Conservation (phyloP, 2,113 vertebrate species). For the Scatophagus argus region DNA sequence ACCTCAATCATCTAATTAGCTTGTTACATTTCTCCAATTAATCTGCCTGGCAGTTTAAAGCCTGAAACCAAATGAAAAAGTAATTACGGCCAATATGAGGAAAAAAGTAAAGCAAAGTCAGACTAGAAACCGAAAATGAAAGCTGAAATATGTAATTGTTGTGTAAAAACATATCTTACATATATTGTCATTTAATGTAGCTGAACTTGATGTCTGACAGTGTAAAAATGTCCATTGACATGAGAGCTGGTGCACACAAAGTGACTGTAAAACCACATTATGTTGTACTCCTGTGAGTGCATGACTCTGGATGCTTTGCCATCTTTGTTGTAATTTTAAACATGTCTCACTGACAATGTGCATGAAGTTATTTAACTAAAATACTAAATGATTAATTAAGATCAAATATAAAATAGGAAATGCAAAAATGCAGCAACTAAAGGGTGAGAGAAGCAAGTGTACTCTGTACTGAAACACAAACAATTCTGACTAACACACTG, state of each 20-base stretch:
- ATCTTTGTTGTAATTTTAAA: not conserved
- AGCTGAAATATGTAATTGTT: no score
- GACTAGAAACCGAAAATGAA: no score
- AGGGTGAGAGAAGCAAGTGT: not conserved
- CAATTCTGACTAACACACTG: constrained; percentile 30
- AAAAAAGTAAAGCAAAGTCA: not conserved
- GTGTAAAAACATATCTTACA: no score
- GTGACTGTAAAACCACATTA: no score
- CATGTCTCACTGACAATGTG: not conserved
- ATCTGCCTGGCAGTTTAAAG: not conserved
- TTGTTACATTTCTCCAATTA: not conserved
- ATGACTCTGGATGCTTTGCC: not conserved
- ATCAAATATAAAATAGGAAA: not conserved
- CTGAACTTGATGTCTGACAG: not conserved
- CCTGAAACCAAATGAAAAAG: not conserved
- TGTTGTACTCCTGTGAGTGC: no score
- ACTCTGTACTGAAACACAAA: constrained; percentile 10
- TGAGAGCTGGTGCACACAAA: not conserved
- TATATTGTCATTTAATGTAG: constrained; percentile 1
- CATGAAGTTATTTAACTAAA: not conserved
- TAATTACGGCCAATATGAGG: not conserved
- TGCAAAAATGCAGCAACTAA: not conserved
- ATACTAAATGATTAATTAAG: not conserved
- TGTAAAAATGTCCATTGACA: not conserved
- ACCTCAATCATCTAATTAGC: not conserved